A percentile compares a stretch with the other conserved stretches of the same genome.
Evolutionary conservation across 2,888 invertebrate genomes (phyloP).

Genomic region (Eilema griseolum): DNA sequence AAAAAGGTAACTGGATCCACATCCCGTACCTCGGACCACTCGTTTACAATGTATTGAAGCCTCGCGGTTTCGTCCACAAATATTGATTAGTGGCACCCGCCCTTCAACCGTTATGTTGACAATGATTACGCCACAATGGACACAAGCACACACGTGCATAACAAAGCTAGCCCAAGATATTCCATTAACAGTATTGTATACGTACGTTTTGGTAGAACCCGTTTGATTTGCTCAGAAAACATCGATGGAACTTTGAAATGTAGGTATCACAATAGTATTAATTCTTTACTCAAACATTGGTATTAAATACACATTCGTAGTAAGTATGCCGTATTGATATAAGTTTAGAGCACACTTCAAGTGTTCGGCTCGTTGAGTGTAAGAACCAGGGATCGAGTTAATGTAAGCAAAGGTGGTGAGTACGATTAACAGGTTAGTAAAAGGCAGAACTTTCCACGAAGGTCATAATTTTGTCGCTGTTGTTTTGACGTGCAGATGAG

Average conservation of each 20-base stretch:
- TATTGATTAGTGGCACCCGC: constrained; percentile 55
- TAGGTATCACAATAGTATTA: constrained; percentile 21
- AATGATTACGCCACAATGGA: constrained; percentile 32
- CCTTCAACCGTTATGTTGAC: constrained; percentile 53
- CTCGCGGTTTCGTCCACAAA: constrained; percentile 51
- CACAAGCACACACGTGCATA: constrained; percentile 14
- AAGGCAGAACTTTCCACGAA: constrained; percentile 1
- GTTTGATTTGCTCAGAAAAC: constrained; percentile 47
- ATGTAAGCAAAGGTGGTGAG: constrained; percentile 31
- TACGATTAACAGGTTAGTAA: constrained; percentile 30
- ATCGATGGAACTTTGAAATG: constrained; percentile 18
- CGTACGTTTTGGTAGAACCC: constrained; percentile 28
- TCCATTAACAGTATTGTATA: constrained; percentile 27
- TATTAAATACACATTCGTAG: constrained; percentile 11
- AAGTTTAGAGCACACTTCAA: constrained; percentile 21
- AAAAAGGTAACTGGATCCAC: constrained; percentile 36
- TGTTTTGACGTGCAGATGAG: background rate
- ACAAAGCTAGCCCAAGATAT: constrained; percentile 26
- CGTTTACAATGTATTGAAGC: constrained; percentile 40
- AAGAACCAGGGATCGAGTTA: constrained; percentile 22
- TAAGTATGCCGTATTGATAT: constrained; percentile 31
- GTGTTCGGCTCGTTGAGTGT: constrained; percentile 22
- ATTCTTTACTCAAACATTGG: constrained; percentile 24
- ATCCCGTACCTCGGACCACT: constrained; percentile 31
- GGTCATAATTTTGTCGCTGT: background rate